Evolutionary conservation across 2,888 invertebrate species (phyloP).

Genomic region (Clusia tigrina): DNA sequence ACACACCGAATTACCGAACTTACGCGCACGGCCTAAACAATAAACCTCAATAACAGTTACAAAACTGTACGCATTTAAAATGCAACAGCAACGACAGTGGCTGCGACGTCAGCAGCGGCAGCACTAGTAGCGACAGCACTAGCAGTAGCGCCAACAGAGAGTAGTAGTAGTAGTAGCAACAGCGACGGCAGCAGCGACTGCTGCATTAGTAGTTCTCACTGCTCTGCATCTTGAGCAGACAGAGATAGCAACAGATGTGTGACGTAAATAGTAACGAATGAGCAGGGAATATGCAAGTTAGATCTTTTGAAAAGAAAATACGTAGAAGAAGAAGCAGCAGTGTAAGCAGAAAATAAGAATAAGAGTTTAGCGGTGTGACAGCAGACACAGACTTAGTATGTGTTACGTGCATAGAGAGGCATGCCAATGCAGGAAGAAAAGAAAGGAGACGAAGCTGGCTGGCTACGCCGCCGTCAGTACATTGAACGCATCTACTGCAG

Average conservation of each 20-base stretch:
- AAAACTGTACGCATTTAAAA: conserved; percentile 43
- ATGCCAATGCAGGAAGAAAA: too few relatives aligned
- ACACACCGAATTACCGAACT: conserved; percentile 16
- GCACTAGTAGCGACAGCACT: conserved; percentile 25
- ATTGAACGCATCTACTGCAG: conserved; percentile 48
- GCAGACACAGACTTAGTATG: conserved; percentile 1
- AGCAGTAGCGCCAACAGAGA: background rate
- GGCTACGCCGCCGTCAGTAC: conserved; percentile 40
- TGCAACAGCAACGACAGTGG: background rate
- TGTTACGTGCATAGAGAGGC: too few relatives aligned
- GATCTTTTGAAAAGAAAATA: background rate
- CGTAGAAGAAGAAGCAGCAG: conserved; percentile 1
- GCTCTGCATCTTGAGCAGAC: too few relatives aligned
- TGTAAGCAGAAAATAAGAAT: background rate
- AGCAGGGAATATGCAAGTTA: background rate
- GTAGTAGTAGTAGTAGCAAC: conserved; percentile 27
- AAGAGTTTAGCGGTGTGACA: background rate
- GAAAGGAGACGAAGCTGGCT: background rate
- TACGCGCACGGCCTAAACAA: conserved; percentile 31
- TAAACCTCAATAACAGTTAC: conserved; percentile 57
- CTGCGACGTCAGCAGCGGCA: conserved; percentile 14
- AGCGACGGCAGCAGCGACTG: conserved; percentile 18
- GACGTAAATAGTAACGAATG: background rate
- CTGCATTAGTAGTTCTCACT: too few relatives aligned
- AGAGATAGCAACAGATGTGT: background rate